Evolutionary conservation across 2,113 vertebrate species (phyloP).

Genomic region (Hemibagrus wyckioides): DNA sequence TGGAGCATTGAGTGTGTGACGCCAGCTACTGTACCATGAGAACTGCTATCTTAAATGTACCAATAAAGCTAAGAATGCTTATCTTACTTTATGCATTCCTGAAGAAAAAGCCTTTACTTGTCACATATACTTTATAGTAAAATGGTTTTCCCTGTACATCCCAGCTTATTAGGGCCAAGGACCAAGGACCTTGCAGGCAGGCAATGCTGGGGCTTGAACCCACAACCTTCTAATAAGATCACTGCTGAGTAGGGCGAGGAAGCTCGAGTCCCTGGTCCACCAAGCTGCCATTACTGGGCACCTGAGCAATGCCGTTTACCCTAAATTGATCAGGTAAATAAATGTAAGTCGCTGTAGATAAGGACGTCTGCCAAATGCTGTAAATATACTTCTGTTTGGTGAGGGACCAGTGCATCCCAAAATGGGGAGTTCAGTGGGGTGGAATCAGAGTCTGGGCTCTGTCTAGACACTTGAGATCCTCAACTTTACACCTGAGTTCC

Average conservation of each 20-base stretch:
- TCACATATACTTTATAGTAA: background rate
- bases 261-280: no score
- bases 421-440: background rate
- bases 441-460: background rate
- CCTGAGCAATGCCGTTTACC: no score
- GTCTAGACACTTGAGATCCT: background rate
- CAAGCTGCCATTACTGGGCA: no score
- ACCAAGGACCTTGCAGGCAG: background rate
- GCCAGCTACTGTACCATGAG: background rate
- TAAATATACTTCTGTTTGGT: background rate
- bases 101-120: background rate
- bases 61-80: background rate
- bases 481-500: background rate
- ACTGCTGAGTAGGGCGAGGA: background rate
- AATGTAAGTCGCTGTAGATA: no score
- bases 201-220: background rate
- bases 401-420: background rate
- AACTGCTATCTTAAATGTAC: background rate
- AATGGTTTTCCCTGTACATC: background rate
- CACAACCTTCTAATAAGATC: background rate
- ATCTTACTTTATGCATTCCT: background rate
- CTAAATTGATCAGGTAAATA: no score
- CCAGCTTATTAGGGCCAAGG: background rate
- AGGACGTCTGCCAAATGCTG: no score
- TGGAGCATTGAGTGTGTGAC: background rate